phyloP scores from a whole-genome alignment of 1,140 invertebrate species.

The Linepithema humile region DNA sequence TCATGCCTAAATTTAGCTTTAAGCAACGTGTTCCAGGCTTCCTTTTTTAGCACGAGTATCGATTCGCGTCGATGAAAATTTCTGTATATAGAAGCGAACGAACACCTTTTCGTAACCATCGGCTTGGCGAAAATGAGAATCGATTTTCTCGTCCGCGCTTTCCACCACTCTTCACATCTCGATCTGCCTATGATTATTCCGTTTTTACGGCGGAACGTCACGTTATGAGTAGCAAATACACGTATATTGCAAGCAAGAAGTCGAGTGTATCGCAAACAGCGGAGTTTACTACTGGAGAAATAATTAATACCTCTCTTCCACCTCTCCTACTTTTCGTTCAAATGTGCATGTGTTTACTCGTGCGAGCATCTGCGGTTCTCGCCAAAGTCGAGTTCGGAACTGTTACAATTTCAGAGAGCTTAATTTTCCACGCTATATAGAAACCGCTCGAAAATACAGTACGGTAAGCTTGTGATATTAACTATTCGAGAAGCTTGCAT shows the following conservation, averaged over 20 bases:
- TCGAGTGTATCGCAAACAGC: slow-evolving; percentile 72
- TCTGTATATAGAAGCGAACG: neutral
- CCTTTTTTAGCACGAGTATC: slow-evolving; percentile 5
- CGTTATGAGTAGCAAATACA: neutral
- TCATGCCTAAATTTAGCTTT: slow-evolving; percentile 7
- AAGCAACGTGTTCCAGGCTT: neutral
- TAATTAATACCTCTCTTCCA: slow-evolving; percentile 63
- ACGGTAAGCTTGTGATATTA: slow-evolving; percentile 23
- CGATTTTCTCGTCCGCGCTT: neutral
- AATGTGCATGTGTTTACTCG: neutral
- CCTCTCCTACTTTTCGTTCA: neutral
- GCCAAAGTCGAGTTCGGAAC: slow-evolving; percentile 49
- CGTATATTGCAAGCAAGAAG: slow-evolving; percentile 51
- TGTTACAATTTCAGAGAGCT: slow-evolving; percentile 44
- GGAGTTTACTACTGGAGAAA: slow-evolving; percentile 60
- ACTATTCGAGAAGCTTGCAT: neutral
- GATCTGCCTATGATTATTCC: neutral
- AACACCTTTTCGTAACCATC: neutral
- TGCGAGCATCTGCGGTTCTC: slow-evolving; percentile 31
- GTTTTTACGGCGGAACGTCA: neutral
- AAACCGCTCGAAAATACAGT: slow-evolving; percentile 26
- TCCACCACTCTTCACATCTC: neutral
- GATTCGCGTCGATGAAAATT: neutral
- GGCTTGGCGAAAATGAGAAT: slow-evolving; percentile 16
- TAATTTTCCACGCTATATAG: slow-evolving; percentile 15